Evolutionary conservation across 2,888 invertebrate species (phyloP).

Genomic region (Acrocera orbiculus): DNA sequence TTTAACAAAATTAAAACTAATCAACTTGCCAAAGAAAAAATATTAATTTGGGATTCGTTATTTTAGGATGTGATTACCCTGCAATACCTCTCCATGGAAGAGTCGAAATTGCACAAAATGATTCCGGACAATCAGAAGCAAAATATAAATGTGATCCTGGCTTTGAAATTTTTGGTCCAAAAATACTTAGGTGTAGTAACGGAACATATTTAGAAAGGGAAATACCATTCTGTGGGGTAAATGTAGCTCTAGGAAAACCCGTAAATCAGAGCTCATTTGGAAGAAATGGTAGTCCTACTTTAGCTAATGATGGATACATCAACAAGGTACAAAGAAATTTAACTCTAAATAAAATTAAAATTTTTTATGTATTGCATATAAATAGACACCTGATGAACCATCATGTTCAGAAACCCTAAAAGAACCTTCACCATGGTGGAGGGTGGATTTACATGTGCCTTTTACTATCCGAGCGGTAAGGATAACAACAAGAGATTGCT

Average conservation of each 20-base stretch:
- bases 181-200: constrained; percentile 49
- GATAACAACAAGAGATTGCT: constrained; percentile 50
- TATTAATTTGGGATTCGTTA: too few species aligned
- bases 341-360: background rate
- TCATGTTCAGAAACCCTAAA: constrained; percentile 78
- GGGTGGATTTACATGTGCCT: constrained; percentile 66
- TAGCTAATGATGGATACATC: constrained; percentile 81
- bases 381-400: constrained; percentile 71
- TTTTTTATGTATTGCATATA: background rate
- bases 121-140: too few species aligned
- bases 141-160: constrained; percentile 73
- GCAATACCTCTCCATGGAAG: too few species aligned
- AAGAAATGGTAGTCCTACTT: constrained; percentile 61
- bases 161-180: constrained; percentile 71
- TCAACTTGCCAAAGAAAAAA: too few species aligned
- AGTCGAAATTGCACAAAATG: too few species aligned
- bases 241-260: constrained; percentile 70
- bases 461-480: constrained; percentile 73
- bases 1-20: too few species aligned
- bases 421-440: constrained; percentile 88
- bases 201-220: constrained; percentile 65
- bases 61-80: too few species aligned
- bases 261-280: constrained; percentile 83
- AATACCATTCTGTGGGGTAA: constrained; percentile 75
- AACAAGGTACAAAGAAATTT: too few species aligned